Percentiles rank a stretch among this genome's conserved stretches.
These are phyloP conservation scores for Syritta pipiens DNA, from an alignment of 2,888 invertebrate genomes.

Conservation along the genomic window DNA sequence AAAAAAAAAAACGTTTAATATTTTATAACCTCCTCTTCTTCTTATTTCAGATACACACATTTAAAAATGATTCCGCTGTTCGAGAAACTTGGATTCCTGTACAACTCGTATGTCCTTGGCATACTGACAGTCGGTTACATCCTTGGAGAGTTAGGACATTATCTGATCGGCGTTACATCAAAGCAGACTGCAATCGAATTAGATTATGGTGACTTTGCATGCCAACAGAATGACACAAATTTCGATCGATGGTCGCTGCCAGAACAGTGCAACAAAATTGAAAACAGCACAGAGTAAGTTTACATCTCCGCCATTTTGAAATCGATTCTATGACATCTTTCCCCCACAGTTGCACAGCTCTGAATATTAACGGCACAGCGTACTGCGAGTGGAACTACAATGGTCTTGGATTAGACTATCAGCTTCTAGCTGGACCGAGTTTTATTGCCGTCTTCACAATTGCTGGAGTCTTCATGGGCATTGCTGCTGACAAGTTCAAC, in stretches of 20 bases:
- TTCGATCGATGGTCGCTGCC: conserved; percentile 81
- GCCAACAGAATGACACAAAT: conserved; percentile 86
- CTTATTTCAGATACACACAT: conserved; percentile 8
- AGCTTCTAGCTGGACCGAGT: conserved; percentile 94
- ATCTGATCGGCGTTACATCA: conserved; percentile 92
- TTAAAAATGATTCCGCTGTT: conserved; percentile 74
- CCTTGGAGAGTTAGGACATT: conserved; percentile 92
- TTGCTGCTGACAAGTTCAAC: conserved; percentile 89
- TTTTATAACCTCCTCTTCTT: background rate
- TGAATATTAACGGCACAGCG: conserved; percentile 85
- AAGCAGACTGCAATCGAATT: conserved; percentile 91
- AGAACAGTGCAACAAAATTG: conserved; percentile 80
- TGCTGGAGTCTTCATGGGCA: conserved; percentile 90
- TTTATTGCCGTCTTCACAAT: conserved; percentile 95
- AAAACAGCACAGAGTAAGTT: conserved; percentile 47
- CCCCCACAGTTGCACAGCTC: conserved; percentile 83
- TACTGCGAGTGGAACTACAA: conserved; percentile 97
- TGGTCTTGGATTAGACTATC: conserved; percentile 94
- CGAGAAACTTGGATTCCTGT: conserved; percentile 84
- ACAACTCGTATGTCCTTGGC: conserved; percentile 89
- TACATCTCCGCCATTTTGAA: background rate
- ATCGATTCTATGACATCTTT: no score
- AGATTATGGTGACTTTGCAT: conserved; percentile 92
- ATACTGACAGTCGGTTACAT: conserved; percentile 91
- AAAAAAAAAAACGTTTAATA: no score